These are phyloP conservation scores for Euleptes europaea DNA, from an alignment of 2,113 vertebrate genomes.

Conservation along the genomic window DNA sequence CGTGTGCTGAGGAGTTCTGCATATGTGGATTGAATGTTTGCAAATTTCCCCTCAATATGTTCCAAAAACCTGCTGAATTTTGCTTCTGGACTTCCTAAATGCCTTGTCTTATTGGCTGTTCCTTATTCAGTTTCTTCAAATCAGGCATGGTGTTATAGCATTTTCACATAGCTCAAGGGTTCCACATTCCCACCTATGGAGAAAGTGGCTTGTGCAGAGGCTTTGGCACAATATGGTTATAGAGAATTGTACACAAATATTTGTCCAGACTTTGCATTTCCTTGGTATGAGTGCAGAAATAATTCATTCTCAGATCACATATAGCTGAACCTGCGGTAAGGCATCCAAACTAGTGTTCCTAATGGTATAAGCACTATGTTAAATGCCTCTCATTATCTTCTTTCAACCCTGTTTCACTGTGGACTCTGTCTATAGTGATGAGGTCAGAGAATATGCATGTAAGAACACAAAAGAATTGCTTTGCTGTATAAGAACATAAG, in stretches of 20 bases:
- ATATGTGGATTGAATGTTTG: not conserved
- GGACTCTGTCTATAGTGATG: not conserved
- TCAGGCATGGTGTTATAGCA: too few species aligned
- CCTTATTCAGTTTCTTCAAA: not conserved
- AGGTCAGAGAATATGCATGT: not conserved
- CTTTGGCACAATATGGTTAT: not conserved
- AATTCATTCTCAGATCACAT: not conserved
- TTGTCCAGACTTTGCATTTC: not conserved
- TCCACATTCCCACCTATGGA: not conserved
- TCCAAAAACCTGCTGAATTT: not conserved
- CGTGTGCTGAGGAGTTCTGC: not conserved
- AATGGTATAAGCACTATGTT: not conserved
- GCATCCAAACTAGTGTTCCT: not conserved
- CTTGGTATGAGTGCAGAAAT: not conserved
- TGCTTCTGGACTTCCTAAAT: not conserved
- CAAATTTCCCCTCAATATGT: not conserved
- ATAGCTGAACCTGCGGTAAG: not conserved
- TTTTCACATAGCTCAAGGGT: not conserved
- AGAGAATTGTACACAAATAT: not conserved
- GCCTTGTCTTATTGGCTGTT: not conserved
- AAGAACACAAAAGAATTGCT: not conserved
- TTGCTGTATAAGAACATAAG: not conserved
- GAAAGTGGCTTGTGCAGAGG: not conserved
- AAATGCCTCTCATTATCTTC: not conserved
- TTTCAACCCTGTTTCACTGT: not conserved